Evolutionary conservation across 2,113 vertebrate genomes (phyloP).

Genomic region (Brevimyrus niger): DNA sequence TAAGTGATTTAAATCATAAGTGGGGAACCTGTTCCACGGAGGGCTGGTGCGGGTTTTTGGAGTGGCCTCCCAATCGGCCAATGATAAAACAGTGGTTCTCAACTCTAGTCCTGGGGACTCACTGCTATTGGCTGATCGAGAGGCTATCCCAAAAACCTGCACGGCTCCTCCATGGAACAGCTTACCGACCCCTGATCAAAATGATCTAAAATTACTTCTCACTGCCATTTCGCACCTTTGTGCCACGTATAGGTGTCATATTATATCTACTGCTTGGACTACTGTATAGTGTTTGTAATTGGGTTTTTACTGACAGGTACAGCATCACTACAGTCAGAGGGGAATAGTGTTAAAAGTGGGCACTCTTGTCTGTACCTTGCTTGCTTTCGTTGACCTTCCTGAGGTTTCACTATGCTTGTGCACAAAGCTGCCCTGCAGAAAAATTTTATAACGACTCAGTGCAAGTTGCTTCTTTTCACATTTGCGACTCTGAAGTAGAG

Average conservation of each 20-base stretch:
- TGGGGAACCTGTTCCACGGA: no score
- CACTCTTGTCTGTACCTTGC: slow-evolving; percentile 54
- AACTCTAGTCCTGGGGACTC: no score
- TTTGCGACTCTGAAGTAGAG: neutral
- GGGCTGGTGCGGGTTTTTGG: no score
- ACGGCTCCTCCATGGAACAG: no score
- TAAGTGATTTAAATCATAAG: neutral
- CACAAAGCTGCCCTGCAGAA: slow-evolving; percentile 11
- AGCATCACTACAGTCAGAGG: neutral
- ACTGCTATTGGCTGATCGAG: no score
- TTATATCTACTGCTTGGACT: neutral
- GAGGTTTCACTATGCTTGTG: slow-evolving; percentile 44
- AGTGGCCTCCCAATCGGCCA: no score
- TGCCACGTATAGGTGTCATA: neutral
- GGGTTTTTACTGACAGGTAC: neutral
- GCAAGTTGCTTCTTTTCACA: neutral
- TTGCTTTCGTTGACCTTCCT: slow-evolving; percentile 45
- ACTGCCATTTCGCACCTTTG: neutral
- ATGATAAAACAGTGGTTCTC: no score
- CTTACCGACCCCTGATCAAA: neutral
- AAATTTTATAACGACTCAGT: neutral
- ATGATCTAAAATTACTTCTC: neutral
- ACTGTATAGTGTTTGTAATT: neutral
- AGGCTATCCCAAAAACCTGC: no score
- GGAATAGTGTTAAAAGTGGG: neutral